phyloP scores from a whole-genome alignment of 1,140 invertebrate species.

The Thereuonema tuberculata region DNA sequence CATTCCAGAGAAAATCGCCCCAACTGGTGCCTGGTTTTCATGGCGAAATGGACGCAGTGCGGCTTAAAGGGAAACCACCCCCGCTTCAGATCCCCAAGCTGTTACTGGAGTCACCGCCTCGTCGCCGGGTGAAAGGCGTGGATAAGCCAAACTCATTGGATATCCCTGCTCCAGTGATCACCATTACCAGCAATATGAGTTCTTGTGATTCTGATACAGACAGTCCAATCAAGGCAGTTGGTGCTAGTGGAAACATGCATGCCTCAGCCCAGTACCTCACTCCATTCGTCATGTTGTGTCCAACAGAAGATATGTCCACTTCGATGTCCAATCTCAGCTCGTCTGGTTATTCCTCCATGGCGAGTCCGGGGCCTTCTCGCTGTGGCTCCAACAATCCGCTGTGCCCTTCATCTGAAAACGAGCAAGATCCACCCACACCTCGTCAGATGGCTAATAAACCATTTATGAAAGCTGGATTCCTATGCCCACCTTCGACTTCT shows the following conservation, averaged over 20 bases:
- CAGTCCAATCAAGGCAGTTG: constrained; percentile 21
- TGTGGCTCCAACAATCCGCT: constrained; percentile 61
- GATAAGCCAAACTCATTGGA: constrained; percentile 48
- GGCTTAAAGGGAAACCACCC: constrained; percentile 20
- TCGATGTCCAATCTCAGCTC: constrained; percentile 66
- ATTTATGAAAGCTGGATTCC: background rate
- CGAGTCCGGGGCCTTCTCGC: constrained; percentile 55
- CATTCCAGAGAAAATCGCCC: constrained; percentile 17
- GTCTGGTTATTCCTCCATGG: constrained; percentile 67
- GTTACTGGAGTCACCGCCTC: background rate
- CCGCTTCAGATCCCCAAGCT: constrained; percentile 17
- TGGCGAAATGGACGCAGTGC: background rate
- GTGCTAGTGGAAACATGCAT: too few species aligned
- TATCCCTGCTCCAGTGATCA: constrained; percentile 52
- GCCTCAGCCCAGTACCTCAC: constrained; percentile 61
- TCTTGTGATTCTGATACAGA: constrained; percentile 57
- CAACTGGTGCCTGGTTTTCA: background rate
- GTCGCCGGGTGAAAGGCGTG: background rate
- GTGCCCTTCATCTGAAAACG: constrained; percentile 41
- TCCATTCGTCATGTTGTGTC: constrained; percentile 52
- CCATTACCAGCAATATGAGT: constrained; percentile 53
- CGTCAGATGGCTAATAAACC: background rate
- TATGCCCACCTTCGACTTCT: background rate
- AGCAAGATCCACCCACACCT: background rate
- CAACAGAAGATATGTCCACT: constrained; percentile 47